Evolutionary conservation across 2,113 vertebrate species (phyloP).

Genomic region (Dicrurus megarhynchus): DNA sequence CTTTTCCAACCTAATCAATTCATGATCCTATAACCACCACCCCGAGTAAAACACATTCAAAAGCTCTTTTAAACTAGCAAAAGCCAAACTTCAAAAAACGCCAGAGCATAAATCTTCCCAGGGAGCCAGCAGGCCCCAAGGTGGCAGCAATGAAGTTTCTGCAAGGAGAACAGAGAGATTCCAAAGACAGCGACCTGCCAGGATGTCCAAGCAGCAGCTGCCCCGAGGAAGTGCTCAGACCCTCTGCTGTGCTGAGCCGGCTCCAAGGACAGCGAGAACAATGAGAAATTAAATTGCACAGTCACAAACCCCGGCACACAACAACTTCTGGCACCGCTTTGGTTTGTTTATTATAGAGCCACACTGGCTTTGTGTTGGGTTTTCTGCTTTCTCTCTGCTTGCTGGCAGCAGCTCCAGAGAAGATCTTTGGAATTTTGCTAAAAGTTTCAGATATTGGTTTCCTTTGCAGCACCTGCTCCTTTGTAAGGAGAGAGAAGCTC

Average conservation of each 20-base stretch:
- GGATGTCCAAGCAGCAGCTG: neutral
- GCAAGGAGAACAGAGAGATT: neutral
- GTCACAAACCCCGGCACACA: neutral
- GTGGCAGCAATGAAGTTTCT: neutral
- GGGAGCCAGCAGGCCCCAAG: neutral
- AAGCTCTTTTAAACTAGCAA: neutral
- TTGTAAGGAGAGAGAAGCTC: neutral
- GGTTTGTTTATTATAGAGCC: neutral
- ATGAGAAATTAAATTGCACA: neutral
- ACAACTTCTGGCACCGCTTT: neutral
- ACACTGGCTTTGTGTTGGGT: neutral
- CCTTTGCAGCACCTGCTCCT: slow-evolving; percentile 5
- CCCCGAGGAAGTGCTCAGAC: neutral
- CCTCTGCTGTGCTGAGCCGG: neutral
- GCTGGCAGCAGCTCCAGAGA: slow-evolving; percentile 3
- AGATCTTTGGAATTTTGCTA: neutral
- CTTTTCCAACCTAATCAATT: neutral
- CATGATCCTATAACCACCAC: neutral
- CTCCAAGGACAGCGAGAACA: neutral
- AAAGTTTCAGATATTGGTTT: slow-evolving; percentile 6
- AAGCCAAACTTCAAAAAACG: neutral
- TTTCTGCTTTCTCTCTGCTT: neutral
- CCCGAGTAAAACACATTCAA: neutral
- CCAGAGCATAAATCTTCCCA: neutral
- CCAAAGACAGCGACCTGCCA: neutral